A percentile compares a stretch with the other conserved stretches of the same genome.
phyloP scores from a whole-genome alignment of 2,113 vertebrate genomes.

The Ifrita kowaldi region DNA sequence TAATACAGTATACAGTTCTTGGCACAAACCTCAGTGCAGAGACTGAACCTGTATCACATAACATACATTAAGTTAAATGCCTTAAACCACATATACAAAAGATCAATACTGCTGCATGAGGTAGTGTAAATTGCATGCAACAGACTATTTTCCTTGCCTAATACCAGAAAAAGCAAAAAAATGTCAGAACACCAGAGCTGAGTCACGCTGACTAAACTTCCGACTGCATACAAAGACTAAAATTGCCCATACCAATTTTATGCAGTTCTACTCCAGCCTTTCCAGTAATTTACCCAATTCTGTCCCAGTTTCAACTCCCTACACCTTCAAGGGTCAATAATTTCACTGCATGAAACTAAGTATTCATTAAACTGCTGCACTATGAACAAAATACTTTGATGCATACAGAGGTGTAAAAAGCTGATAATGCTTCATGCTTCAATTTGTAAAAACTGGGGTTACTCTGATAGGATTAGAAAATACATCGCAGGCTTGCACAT shows the following conservation, averaged over 20 bases:
- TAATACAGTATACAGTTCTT: background rate
- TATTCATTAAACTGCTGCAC: background rate
- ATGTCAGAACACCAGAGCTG: background rate
- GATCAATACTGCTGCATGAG: background rate
- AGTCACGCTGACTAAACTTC: background rate
- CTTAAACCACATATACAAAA: background rate
- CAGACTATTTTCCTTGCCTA: background rate
- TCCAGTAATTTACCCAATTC: background rate
- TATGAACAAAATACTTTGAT: background rate
- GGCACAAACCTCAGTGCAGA: background rate
- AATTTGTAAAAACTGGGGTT: background rate
- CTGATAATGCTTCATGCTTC: background rate
- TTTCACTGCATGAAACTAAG: background rate
- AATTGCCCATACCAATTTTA: rapidly evolving
- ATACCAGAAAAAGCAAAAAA: background rate
- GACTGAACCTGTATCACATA: background rate
- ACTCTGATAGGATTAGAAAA: constrained; percentile 53
- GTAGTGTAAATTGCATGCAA: background rate
- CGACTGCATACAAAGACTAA: background rate
- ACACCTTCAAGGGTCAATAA: background rate
- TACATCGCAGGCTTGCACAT: background rate
- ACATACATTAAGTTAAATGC: background rate
- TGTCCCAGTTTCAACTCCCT: background rate
- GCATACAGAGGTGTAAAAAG: background rate
- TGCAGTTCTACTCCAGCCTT: background rate